Conservation (phyloP, 2,113 vertebrate species). For the Corydoras maculifer region DNA sequence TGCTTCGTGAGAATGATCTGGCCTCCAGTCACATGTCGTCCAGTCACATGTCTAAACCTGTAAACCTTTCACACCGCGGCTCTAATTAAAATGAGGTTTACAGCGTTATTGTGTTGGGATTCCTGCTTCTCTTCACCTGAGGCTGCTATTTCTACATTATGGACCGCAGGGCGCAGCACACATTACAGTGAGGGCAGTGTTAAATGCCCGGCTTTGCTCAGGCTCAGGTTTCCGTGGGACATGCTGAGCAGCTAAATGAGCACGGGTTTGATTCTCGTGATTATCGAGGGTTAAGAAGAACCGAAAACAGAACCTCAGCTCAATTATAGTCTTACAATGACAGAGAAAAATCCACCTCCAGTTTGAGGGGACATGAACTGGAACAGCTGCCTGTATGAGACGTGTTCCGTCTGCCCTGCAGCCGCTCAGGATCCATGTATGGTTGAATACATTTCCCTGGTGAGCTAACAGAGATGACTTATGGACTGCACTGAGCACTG, state of each 20-base stretch:
- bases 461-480: conserved; percentile 17
- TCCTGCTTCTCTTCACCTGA: too few relatives aligned
- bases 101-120: too few relatives aligned
- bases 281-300: background rate
- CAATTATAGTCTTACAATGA: background rate
- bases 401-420: background rate
- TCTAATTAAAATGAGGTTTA: too few relatives aligned
- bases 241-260: background rate
- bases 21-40: too few relatives aligned
- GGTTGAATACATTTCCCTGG: conserved; percentile 4
- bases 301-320: background rate
- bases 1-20: too few relatives aligned
- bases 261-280: background rate
- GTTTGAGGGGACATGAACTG: background rate
- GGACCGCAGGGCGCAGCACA: too few relatives aligned
- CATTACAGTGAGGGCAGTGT: too few relatives aligned
- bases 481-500: conserved; percentile 7
- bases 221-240: too few relatives aligned
- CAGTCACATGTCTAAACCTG: too few relatives aligned
- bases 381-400: background rate
- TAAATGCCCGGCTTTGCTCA: too few relatives aligned
- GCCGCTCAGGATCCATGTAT: conserved; percentile 15
- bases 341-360: background rate
- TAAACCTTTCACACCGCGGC: too few relatives aligned
- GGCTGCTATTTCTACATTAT: too few relatives aligned